A percentile compares a stretch with the other conserved stretches of the same genome.
Conservation (phyloP, 2,113 vertebrate genomes). For the Podiceps cristatus region DNA sequence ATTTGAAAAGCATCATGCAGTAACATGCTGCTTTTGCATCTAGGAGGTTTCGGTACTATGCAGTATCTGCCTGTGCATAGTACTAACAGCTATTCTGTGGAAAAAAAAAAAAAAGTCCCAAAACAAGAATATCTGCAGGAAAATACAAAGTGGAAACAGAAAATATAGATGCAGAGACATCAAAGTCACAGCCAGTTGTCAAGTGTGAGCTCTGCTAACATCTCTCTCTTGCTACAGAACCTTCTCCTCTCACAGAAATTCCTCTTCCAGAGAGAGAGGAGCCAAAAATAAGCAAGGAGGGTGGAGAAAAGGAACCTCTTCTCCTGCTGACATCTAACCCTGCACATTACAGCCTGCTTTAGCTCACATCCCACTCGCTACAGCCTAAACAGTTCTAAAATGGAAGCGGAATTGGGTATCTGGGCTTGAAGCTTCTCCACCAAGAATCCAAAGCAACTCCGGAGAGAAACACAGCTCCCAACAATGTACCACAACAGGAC, state of each 20-base stretch:
- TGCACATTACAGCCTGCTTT: neutral
- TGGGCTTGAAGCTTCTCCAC: neutral
- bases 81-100: neutral
- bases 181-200: neutral
- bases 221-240: neutral
- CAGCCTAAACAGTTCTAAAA: neutral
- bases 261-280: neutral
- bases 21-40: neutral
- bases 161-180: neutral
- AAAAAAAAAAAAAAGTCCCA: neutral
- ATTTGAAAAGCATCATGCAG: neutral
- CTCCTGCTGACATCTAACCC: neutral
- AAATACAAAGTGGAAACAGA: neutral
- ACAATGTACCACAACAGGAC: neutral
- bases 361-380: neutral
- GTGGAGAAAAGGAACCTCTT: neutral
- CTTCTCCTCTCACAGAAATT: neutral
- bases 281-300: neutral
- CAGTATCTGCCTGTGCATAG: neutral
- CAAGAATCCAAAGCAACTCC: neutral
- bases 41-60: neutral
- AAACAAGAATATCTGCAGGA: neutral
- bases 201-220: neutral
- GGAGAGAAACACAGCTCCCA: neutral
- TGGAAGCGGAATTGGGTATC: neutral